Evolutionary conservation across 2,888 invertebrate genomes (phyloP), one percentile per base, ranked within the genome.

Genomic region (Spicauda simplicius): DNA sequence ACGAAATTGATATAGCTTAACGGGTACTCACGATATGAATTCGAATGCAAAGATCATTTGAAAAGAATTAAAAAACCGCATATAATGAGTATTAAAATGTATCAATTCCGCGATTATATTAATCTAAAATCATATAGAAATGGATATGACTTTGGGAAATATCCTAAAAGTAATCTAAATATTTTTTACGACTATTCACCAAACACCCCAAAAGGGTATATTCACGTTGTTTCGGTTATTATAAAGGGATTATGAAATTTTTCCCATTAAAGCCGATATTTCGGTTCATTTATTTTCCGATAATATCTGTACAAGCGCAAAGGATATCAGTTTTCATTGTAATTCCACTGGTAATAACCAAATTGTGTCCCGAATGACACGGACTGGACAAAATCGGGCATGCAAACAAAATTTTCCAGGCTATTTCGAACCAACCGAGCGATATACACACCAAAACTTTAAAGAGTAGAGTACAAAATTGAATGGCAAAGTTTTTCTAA

Each of bases 361-460:
- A 62, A 62, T 41, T 64, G 64, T 50, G 52, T 52, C 37, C 64
- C 48, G 19, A 53, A 53, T 52, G 64, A 64, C 64, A 37, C 18
- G 52, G 25, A 64, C 59, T 53, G 65, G 30, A 59, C 48, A 54
- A 54, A 59, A 45, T 48, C 19, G 65, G 54, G 54, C 53, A 11
- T 18, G 59, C 65, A 59, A 65, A 65, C 65, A 65, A 55, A 65
- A 48, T 66, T 60, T 65, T 41, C 33, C 30, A 41, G 48, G 25
- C 65, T 45, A 59, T 60, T 60, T 45, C 10, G 14, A 7, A 0
- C 18, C 18, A 2, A 12, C 8, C 48, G 33, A 1, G 48, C 16
- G 7, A 66, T 48, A 48, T 18, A 33, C 59, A 12, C 59, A 33
- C 8, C 65, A 30, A 53, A 41, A 14, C 11, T 8, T 45, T 4